These are phyloP conservation scores for Leucophora obtusa DNA, from an alignment of 2,888 invertebrate species.

Conservation along the genomic window DNA sequence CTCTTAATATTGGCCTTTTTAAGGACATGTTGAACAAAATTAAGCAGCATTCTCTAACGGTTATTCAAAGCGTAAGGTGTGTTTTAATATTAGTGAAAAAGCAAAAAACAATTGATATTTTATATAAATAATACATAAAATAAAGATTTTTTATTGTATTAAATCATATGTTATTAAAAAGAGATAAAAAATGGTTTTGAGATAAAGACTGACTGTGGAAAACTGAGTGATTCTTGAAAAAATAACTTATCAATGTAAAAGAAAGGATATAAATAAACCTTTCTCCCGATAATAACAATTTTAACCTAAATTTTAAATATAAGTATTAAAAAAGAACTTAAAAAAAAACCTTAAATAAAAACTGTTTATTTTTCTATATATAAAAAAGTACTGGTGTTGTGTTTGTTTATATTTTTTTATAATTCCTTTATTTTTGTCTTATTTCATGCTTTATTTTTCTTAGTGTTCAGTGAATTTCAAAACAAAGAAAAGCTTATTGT, in stretches of 20 bases:
- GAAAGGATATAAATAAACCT: too few relatives aligned
- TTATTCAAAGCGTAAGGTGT: constrained; percentile 59
- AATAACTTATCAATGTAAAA: too few relatives aligned
- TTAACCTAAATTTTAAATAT: not conserved
- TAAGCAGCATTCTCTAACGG: constrained; percentile 59
- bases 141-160: not conserved
- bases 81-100: constrained; percentile 12
- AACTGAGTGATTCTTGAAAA: too few relatives aligned
- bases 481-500: constrained; percentile 26
- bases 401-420: not conserved
- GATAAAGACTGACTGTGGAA: not conserved
- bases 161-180: not conserved
- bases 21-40: constrained; percentile 60
- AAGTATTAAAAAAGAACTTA: too few relatives aligned
- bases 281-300: too few relatives aligned
- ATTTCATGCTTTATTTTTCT: not conserved
- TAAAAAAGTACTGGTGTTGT: not conserved
- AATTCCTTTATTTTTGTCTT: not conserved
- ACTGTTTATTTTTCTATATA: not conserved
- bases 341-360: too few relatives aligned
- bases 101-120: not conserved
- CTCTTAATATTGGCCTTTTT: constrained; percentile 47
- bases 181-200: not conserved
- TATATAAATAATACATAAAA: not conserved
- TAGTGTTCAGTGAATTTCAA: not conserved